Evolutionary conservation across 2,113 vertebrate species (phyloP), one percentile per base, ranked within the genome.

Genomic region (Clarias gariepinus): DNA sequence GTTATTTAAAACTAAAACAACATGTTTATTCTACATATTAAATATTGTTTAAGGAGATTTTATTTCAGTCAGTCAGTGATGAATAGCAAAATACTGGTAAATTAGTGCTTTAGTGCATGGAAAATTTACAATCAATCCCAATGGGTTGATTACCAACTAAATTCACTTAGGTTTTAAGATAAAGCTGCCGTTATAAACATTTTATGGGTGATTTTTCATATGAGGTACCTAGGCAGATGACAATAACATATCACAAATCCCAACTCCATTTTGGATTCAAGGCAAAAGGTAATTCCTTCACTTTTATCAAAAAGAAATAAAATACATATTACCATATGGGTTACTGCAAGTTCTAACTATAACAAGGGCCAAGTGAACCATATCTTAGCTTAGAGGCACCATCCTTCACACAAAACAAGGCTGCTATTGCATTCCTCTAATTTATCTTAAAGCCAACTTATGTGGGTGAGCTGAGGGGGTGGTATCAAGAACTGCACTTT

Each of bases 381-480:
- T 13, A 23, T 33, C 74, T 66, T 47, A 64, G 74, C 61, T 78
- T 66, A 33, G 47, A 83, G 21, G 57, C 25, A 73, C 82, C 53
- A 55, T 85, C 36, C 57, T 82, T n/a, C 36, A 74, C 68, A 74
- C n/a, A 76, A 86, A 86, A 58, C 66, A 60, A 47, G 57, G n/a
- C 15, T 79, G 53, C n/a, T 41, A 82, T 64, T 21, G n/a, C 36
- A 78, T 66, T 77, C 77, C 86, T 82, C 58, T 68, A 87, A 28
- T 63, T 61, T 77, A 88, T 63, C 66, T 77, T 23, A 74, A 83
- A 84, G 57, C 13, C 19, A 84, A 80, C 68, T 36, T 77, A 55
- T 63, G 41, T 86, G 78, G 82, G 30, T 82, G 61, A 83, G 79
- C 71, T 87, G 82, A 81, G 71, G 52, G 76, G 81, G 76, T 13